A percentile compares a stretch with the other conserved stretches of the same genome.
These are phyloP conservation scores for Heteromyza rotundicornis DNA, from an alignment of 2,888 invertebrate genomes.

Conservation along the genomic window DNA sequence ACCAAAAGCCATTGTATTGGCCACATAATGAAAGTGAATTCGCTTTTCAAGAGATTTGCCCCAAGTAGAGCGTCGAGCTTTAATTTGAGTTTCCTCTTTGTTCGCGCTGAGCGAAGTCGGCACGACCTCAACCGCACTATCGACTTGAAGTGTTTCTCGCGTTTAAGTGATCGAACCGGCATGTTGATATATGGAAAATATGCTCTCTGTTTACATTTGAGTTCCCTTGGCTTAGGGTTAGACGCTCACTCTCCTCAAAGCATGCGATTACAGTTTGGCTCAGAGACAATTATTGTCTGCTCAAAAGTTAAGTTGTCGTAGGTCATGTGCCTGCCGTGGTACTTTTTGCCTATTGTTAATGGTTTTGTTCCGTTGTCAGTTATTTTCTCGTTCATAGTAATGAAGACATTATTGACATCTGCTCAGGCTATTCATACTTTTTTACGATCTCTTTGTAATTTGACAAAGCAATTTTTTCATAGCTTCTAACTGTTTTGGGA, in stretches of 20 bases:
- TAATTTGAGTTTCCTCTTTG: background rate
- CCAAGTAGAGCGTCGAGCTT: background rate
- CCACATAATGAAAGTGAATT: background rate
- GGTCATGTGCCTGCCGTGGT: conserved; percentile 18
- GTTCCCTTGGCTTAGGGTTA: background rate
- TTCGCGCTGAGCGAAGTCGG: background rate
- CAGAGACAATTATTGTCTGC: no score
- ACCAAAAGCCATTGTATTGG: background rate
- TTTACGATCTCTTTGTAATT: background rate
- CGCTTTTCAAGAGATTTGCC: no score
- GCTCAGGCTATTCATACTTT: conserved; percentile 1
- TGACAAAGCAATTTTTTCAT: background rate
- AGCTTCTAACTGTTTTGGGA: background rate
- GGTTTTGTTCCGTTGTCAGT: background rate
- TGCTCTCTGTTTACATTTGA: background rate
- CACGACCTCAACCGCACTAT: conserved; percentile 23
- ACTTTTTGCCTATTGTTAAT: background rate
- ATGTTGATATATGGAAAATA: background rate
- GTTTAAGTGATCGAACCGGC: background rate
- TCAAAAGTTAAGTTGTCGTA: conserved; percentile 14
- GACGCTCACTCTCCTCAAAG: no score
- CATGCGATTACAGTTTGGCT: no score
- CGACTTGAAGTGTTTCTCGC: conserved; percentile 15
- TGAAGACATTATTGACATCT: conserved; percentile 23
- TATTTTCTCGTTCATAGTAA: background rate